phyloP scores from a whole-genome alignment of 2,797 vertebrate genomes.

The Nasua narica region DNA sequence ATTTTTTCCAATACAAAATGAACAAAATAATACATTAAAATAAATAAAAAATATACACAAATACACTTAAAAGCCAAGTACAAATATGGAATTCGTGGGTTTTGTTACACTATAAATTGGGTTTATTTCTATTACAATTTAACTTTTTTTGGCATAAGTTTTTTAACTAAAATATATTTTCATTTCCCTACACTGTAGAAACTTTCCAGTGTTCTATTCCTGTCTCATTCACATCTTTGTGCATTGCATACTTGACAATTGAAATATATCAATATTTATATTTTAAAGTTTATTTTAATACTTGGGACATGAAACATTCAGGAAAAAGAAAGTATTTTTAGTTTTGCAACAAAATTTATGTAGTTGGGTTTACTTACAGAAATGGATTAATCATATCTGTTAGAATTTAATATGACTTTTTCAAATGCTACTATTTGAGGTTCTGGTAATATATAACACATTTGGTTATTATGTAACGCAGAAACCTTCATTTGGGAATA shows the following conservation, averaged over 20 bases:
- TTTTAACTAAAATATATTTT: constrained; percentile 35
- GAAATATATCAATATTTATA: constrained; percentile 58
- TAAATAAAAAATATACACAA: background rate
- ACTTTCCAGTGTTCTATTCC: background rate
- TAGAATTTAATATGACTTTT: constrained; percentile 20
- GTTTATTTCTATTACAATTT: background rate
- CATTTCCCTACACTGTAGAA: background rate
- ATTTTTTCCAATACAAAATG: background rate
- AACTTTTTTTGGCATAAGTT: background rate
- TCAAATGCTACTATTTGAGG: background rate
- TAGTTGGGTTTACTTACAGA: constrained; percentile 4
- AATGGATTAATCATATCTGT: background rate
- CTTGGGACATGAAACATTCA: background rate
- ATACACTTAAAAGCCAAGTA: background rate
- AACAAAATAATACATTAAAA: background rate
- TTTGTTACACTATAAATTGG: background rate
- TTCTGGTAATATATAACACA: background rate
- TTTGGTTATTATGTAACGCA: constrained; percentile 20
- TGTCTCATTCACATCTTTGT: constrained; percentile 48
- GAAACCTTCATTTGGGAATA: background rate
- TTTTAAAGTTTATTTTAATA: constrained; percentile 51
- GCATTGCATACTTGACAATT: constrained; percentile 43
- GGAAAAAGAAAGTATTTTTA: constrained; percentile 32
- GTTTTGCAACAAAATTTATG: background rate
- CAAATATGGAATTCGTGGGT: background rate